Evolutionary conservation across 2,888 invertebrate genomes (phyloP).

Genomic region (Eubasilissa splendida): DNA sequence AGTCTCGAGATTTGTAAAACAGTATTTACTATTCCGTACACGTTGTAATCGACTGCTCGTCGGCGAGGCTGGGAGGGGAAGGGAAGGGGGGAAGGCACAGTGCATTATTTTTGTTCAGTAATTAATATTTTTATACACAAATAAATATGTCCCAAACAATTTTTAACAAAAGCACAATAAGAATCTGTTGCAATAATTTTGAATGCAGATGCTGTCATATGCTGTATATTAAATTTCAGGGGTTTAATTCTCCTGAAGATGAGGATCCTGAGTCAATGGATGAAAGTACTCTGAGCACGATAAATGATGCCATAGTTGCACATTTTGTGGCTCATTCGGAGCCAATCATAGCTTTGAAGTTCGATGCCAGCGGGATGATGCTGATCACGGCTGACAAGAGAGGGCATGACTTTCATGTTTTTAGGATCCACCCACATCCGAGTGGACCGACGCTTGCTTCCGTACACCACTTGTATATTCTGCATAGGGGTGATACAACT

Average conservation of each 20-base stretch:
- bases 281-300: conserved; percentile 63
- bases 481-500: conserved; percentile 96
- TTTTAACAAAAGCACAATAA: too few relatives aligned
- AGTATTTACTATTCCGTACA: too few relatives aligned
- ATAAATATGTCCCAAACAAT: too few relatives aligned
- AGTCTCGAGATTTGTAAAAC: too few relatives aligned
- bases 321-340: conserved; percentile 92
- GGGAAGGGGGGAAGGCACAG: too few relatives aligned
- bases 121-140: too few relatives aligned
- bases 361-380: conserved; percentile 92
- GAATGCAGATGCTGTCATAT: too few relatives aligned
- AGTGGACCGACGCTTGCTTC: conserved; percentile 89
- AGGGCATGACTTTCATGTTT: conserved; percentile 97
- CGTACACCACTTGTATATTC: conserved; percentile 94
- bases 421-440: conserved; percentile 94
- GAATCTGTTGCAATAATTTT: too few relatives aligned
- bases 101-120: too few relatives aligned
- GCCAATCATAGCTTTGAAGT: conserved; percentile 90
- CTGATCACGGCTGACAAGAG: conserved; percentile 92
- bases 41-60: too few relatives aligned
- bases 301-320: conserved; percentile 84
- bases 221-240: conserved; percentile 60
- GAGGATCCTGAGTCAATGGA: conserved; percentile 74
- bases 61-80: too few relatives aligned
- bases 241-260: conserved; percentile 67